phyloP scores from a whole-genome alignment of 2,797 vertebrate species.

The Cichlasoma orientale region DNA sequence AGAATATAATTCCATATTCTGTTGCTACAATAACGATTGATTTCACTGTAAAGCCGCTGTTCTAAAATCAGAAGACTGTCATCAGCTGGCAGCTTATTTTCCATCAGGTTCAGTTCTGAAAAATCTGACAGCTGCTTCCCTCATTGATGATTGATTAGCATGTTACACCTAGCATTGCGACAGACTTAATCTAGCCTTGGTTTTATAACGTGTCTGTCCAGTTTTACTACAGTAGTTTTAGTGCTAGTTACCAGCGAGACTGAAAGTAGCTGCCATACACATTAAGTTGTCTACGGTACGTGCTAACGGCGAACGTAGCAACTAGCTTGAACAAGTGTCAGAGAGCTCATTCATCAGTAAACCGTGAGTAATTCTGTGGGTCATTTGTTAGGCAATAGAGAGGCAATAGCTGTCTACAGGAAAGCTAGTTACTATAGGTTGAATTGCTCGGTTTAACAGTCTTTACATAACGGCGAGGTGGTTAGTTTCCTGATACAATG shows the following conservation, averaged over 20 bases:
- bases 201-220: not conserved
- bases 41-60: not conserved
- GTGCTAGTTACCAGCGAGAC: not conserved
- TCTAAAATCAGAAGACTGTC: not conserved
- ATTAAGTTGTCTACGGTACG: not conserved
- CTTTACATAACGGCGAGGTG: not conserved
- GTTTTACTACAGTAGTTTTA: not conserved
- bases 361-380: not conserved
- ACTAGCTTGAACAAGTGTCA: not conserved
- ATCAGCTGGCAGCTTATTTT: not conserved
- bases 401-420: not conserved
- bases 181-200: not conserved
- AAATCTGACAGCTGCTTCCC: not conserved
- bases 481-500: not conserved
- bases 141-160: not conserved
- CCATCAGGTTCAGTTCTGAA: not conserved
- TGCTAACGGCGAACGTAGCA: not conserved
- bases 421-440: not conserved
- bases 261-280: not conserved
- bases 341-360: not conserved
- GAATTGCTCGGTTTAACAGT: not conserved
- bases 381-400: not conserved
- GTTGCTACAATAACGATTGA: not conserved
- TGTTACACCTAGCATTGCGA: not conserved
- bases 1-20: not conserved